Evolutionary conservation across 2,888 invertebrate species (phyloP).

Genomic region (Leucoma salicis): DNA sequence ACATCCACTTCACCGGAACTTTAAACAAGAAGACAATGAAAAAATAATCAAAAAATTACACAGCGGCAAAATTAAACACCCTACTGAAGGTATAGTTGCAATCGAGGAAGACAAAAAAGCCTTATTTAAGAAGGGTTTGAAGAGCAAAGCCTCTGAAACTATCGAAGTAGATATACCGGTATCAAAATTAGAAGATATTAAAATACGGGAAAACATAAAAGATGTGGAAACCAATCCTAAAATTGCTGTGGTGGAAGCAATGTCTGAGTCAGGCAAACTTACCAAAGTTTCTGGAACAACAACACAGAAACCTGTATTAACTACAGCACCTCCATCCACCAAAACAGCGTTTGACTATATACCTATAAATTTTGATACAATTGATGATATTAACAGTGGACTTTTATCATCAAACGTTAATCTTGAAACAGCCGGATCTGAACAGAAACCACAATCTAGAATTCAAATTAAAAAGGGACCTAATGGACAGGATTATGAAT

Average conservation of each 20-base stretch:
- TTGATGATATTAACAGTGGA: conserved; percentile 74
- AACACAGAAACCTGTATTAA: conserved; percentile 80
- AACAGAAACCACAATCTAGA: conserved; percentile 86
- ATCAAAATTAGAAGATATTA: conserved; percentile 74
- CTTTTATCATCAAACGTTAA: conserved; percentile 76
- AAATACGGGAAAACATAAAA: conserved; percentile 76
- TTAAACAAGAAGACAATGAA: conserved; percentile 64
- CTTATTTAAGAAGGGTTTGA: conserved; percentile 58
- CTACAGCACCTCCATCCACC: conserved; percentile 69
- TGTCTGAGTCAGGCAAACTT: conserved; percentile 75
- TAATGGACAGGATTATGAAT: conserved; percentile 95
- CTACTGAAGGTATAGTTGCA: conserved; percentile 69
- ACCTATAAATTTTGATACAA: conserved; percentile 76
- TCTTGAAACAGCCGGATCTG: conserved; percentile 84
- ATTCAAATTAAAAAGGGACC: conserved; percentile 94
- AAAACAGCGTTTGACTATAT: conserved; percentile 68
- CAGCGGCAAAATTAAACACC: conserved; percentile 62
- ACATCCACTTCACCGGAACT: conserved; percentile 59
- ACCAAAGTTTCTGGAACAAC: conserved; percentile 67
- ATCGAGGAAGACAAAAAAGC: conserved; percentile 75
- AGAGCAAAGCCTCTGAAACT: conserved; percentile 62
- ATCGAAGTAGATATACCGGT: conserved; percentile 75
- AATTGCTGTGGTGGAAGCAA: conserved; percentile 72
- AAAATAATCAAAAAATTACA: conserved; percentile 67
- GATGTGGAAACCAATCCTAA: conserved; percentile 68